Evolutionary conservation across 1,140 invertebrate genomes (phyloP).

Genomic region (Brachystomella parvula): DNA sequence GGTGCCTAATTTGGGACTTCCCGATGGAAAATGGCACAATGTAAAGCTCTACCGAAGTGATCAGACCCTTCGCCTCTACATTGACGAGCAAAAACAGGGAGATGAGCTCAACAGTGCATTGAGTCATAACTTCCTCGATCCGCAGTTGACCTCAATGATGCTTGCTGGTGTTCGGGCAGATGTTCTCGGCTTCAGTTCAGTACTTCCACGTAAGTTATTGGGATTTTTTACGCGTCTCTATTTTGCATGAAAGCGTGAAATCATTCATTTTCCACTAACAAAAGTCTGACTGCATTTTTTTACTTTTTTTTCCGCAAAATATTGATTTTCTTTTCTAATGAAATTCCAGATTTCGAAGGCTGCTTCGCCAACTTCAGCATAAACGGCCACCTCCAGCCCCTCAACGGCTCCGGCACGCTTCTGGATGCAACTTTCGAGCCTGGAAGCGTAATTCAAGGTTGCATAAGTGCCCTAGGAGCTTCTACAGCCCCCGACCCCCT

Average conservation of each 20-base stretch:
- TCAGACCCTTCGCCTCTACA: conserved; percentile 58
- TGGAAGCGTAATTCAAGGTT: conserved; percentile 44
- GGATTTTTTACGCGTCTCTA: background rate
- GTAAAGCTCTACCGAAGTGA: conserved; percentile 54
- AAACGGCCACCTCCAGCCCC: conserved; percentile 78
- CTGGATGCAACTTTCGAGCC: conserved; percentile 55
- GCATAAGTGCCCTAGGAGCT: conserved; percentile 54
- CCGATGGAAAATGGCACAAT: conserved; percentile 80
- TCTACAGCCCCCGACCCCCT: conserved; percentile 68
- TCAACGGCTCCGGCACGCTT: conserved; percentile 74
- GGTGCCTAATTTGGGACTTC: conserved; percentile 44
- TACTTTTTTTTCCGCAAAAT: too few relatives aligned
- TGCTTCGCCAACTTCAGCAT: conserved; percentile 82
- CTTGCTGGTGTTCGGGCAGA: conserved; percentile 61
- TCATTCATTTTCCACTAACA: too few relatives aligned
- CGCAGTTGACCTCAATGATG: conserved; percentile 69
- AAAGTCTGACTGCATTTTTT: too few relatives aligned
- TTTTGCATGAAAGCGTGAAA: background rate
- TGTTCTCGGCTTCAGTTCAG: conserved; percentile 24
- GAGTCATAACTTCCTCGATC: conserved; percentile 84
- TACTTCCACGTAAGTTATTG: background rate
- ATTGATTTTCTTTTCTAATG: background rate
- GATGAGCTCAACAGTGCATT: conserved; percentile 74
- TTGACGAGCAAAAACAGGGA: conserved; percentile 62
- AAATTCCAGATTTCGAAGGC: conserved; percentile 65